Base-by-base conservation (phyloP, 2,797 vertebrate species). In the Poecilia velifera region DNA sequence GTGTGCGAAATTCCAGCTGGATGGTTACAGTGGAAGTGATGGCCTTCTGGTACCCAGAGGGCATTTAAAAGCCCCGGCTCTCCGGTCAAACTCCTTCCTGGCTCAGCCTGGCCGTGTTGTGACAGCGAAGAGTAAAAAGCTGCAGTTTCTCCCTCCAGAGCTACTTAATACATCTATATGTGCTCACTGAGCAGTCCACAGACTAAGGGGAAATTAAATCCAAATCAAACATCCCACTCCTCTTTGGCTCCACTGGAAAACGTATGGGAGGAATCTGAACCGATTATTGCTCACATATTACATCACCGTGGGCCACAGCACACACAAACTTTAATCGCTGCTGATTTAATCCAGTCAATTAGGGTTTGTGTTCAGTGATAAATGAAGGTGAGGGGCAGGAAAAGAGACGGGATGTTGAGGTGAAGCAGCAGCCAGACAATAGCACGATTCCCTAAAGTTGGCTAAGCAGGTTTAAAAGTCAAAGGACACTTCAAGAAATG, bases 121-220 rank as follows among this genome's bases (percentile, higher is more conserved):
- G 78, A 83, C 80, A 82, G 85, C 76, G 45, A 59, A 83, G 75
- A 72, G 64, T 62, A 81, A 89, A 87, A 88, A 1, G 43, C 57
- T 85, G 41, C 59, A 39, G 62, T 73, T 31, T 72, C 72, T 89
- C 76, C 83, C 62, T 68, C 22, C n/a, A 57, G 59, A 76, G 75
- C 75, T 2, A 68, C 46, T 68, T 51, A 36, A 76, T 47, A 14
- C 46, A 64, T 49, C 75, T 25, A 77, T 81, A 86, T 74, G 71
- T 51, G 74, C 57, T 87, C 62, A 64, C 28, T 72, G 86, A 88
- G 79, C 49, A 84, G 45, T 6, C 5, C 22, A 76, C 84, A 78
- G 77, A 77, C 79, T 76, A 81, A 74, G 73, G 76, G 75, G 78
- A 81, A 87, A 90, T 87, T 78, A 86, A 88, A 90, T 77, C 84